Evolutionary conservation across 2,797 vertebrate species (phyloP).

Genomic region (Nyctibius grandis): DNA sequence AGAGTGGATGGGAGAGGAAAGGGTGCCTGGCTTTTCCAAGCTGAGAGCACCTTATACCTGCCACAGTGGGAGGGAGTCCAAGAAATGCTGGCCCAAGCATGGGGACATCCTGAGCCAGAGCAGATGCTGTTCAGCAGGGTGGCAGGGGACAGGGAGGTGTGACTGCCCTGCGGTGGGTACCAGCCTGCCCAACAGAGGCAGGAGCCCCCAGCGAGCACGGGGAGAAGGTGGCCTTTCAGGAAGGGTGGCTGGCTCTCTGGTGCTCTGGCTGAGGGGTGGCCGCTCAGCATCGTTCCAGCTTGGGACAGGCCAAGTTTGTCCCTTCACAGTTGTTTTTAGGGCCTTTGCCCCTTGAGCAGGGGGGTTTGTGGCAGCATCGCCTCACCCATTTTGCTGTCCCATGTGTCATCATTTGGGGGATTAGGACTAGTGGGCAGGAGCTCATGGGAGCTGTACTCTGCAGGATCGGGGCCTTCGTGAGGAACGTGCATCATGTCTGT

Average conservation of each 20-base stretch:
- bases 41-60: neutral
- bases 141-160: neutral
- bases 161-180: neutral
- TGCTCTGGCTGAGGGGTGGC: neutral
- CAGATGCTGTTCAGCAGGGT: neutral
- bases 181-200: neutral
- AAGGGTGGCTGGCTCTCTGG: neutral
- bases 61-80: neutral
- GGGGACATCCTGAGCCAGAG: neutral
- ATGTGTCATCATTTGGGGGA: neutral
- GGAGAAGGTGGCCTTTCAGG: neutral
- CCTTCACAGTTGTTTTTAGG: neutral
- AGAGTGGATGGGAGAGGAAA: neutral
- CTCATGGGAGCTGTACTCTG: neutral
- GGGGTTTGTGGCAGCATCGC: fast-evolving
- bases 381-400: neutral
- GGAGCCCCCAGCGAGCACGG: neutral
- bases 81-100: neutral
- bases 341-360: neutral
- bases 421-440: neutral
- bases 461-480: fast-evolving
- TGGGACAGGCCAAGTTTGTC: neutral
- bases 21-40: neutral
- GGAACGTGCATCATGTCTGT: neutral
- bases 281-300: neutral